Evolutionary conservation across 2,888 invertebrate species (phyloP).

Genomic region (Drosophila leonis): DNA sequence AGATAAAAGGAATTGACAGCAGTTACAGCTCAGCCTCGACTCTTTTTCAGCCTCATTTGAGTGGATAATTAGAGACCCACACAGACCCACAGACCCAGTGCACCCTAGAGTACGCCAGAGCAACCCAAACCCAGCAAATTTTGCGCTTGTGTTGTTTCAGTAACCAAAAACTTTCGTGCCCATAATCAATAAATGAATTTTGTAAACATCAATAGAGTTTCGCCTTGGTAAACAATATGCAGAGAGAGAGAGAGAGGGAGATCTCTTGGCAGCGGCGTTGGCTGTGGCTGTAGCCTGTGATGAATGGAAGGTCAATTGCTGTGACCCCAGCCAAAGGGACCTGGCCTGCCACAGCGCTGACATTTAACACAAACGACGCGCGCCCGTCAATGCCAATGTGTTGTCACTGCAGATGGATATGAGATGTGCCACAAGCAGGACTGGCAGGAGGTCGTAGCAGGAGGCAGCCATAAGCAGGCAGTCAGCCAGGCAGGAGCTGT

Average conservation of each 20-base stretch:
- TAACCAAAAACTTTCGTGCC: slow-evolving; percentile 60
- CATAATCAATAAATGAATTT: slow-evolving; percentile 75
- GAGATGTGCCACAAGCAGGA: slow-evolving; percentile 44
- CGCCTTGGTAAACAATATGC: slow-evolving; percentile 65
- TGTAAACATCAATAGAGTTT: slow-evolving; percentile 69
- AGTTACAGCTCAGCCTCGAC: slow-evolving; percentile 36
- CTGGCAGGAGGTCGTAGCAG: neutral
- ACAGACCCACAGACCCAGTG: neutral
- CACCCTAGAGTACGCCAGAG: neutral
- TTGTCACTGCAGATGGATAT: slow-evolving; percentile 54
- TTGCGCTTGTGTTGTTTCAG: slow-evolving; percentile 56
- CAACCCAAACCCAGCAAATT: slow-evolving; percentile 12
- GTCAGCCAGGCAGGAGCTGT: slow-evolving; percentile 9
- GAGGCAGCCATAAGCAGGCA: slow-evolving; percentile 11
- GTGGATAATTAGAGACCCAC: slow-evolving; percentile 63
- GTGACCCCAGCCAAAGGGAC: slow-evolving; percentile 60
- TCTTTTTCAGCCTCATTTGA: slow-evolving; percentile 69
- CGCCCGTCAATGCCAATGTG: slow-evolving; percentile 74
- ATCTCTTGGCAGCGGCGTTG: neutral
- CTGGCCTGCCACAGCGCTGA: slow-evolving; percentile 44
- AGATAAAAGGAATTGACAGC: slow-evolving; percentile 17
- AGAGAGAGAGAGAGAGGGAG: no score
- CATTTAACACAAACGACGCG: slow-evolving; percentile 74
- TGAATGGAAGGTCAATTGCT: slow-evolving; percentile 79
- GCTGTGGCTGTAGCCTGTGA: slow-evolving; percentile 37